Base-by-base conservation (phyloP, 2,797 vertebrate genomes). In the Somateria mollissima region DNA sequence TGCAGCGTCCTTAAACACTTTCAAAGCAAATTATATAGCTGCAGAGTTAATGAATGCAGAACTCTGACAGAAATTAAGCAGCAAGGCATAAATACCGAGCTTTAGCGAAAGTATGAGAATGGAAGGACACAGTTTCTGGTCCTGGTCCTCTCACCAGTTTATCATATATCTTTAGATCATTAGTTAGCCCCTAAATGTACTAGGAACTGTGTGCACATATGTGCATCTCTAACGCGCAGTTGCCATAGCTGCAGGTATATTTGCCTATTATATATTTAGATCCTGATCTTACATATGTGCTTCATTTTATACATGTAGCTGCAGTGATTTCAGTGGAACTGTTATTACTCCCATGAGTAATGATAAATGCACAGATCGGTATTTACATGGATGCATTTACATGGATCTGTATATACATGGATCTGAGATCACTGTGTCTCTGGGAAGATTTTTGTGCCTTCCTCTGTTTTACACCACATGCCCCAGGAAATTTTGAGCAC, bases 371-470 rank as follows among this genome's bases (percentile, higher is more conserved):
- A 96, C n/a, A 93, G 80, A 93, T 94, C 82, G 22, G 51, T 64
- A 97, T 95, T 95, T 96, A 96, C 87, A 92, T 89, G 89, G 84
- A 34, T 65, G 51, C 8, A 90, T 96, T 94, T 95, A 90, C 94
- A 96, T 94, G 84, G 72, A 93, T 95, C 91, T 92, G 89, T 89
- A 93, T 92, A 88, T 73, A 84, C 77, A 88, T 84, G 49, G 91
- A 16, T 73, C 89, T 79, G 83, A 84, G 91, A 84, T 76, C 80
- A 70, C 7, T 4, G 25, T 17, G 64, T 86, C 76, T 88, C 90
- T 94, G 95, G 92, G 91, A 96, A 91, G 34, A 88, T 11, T 49
- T 45, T 8, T 74, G 45, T 78, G 66, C 70, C 79, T 66, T 49
- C 36, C 71, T 79, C 58, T 53, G 51, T 82, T 94, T 78, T 66